Percentiles rank a stretch among this genome's conserved stretches.
Conservation (phyloP, 2,113 vertebrate genomes). For the Chionomys nivalis region DNA sequence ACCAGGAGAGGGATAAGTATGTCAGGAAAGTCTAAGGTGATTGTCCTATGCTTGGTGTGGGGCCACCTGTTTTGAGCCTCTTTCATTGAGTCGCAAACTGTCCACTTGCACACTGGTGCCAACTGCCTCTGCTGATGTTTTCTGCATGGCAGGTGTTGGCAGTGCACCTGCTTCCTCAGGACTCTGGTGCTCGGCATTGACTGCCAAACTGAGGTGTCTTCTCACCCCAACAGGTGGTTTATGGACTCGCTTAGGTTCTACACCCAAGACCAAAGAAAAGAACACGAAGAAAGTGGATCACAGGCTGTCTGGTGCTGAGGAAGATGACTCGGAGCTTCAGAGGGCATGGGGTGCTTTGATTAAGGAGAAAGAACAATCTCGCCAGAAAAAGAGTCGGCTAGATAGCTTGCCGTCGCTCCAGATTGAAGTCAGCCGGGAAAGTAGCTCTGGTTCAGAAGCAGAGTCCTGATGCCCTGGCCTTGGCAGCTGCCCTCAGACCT, state of each 20-base stretch:
- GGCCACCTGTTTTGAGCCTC: neutral
- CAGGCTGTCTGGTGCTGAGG: conserved; percentile 84
- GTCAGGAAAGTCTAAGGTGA: neutral
- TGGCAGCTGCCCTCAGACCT: conserved; percentile 54
- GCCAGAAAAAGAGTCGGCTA: conserved; percentile 96
- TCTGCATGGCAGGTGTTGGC: neutral
- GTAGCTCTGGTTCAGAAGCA: conserved; percentile 95
- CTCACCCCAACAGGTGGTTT: conserved; percentile 87
- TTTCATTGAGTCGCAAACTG: neutral
- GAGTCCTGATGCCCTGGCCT: conserved; percentile 90
- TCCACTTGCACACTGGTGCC: neutral
- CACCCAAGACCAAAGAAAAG: conserved; percentile 87
- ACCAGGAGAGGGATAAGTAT: neutral
- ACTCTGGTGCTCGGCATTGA: neutral
- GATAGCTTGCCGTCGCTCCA: conserved; percentile 97
- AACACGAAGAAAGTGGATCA: conserved; percentile 83
- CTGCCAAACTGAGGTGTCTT: conserved; percentile 51
- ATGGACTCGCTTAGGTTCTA: conserved; percentile 96
- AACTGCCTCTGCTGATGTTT: neutral
- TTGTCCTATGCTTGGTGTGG: neutral
- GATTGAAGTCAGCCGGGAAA: conserved; percentile 98
- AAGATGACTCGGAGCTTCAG: conserved; percentile 96
- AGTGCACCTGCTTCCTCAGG: neutral
- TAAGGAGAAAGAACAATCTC: conserved; percentile 95
- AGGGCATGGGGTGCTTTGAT: conserved; percentile 97